Conservation (phyloP, 2,888 invertebrate genomes). For the Hydriomena furcata region DNA sequence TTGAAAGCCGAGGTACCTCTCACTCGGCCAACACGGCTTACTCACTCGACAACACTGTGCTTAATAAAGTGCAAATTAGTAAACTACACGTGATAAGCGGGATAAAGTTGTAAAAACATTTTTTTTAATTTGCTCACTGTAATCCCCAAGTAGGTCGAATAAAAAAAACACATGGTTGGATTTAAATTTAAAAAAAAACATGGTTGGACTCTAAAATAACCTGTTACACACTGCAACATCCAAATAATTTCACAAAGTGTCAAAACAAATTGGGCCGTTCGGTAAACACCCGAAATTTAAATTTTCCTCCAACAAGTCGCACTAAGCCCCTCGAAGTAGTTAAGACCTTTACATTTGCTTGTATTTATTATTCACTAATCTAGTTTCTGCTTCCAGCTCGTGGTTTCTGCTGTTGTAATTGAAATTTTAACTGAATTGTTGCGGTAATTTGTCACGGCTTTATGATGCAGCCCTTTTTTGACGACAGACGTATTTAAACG, state of each 20-base stretch:
- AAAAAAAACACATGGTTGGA: no score
- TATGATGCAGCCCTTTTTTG: conserved; percentile 15
- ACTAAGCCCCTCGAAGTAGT: conserved; percentile 43
- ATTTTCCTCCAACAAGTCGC: conserved; percentile 44
- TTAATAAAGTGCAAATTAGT: no score
- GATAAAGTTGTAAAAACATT: no score
- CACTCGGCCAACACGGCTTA: no score
- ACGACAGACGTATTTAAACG: neutral
- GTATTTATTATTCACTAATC: conserved; percentile 48
- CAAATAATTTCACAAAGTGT: conserved; percentile 28
- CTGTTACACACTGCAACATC: no score
- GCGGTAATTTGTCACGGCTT: conserved; percentile 35
- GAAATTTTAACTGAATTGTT: conserved; percentile 42
- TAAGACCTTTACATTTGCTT: conserved; percentile 44
- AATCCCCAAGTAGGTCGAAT: no score
- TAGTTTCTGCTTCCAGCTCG: conserved; percentile 39
- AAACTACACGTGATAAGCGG: no score
- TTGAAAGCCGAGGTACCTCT: no score
- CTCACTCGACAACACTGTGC: no score
- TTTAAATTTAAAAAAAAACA: no score
- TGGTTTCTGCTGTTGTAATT: conserved; percentile 39
- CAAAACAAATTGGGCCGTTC: conserved; percentile 35
- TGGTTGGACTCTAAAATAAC: no score
- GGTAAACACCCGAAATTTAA: conserved; percentile 41
- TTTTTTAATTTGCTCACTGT: no score